Evolutionary conservation across 1,140 invertebrate species (phyloP).

Genomic region (Conus betulinus): DNA sequence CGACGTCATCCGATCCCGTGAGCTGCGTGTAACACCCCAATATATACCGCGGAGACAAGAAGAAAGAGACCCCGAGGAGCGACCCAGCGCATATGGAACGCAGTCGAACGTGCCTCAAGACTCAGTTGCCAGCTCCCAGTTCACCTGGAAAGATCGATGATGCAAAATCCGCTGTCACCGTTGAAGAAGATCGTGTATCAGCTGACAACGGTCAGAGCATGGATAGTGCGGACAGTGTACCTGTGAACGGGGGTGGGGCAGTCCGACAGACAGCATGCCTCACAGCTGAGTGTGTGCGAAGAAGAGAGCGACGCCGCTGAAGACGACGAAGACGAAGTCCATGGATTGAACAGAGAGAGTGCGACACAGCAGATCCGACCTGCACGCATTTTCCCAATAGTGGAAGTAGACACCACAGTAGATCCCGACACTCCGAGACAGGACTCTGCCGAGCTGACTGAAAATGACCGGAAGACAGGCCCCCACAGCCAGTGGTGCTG

Average conservation of each 20-base stretch:
- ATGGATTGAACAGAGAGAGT: too few species aligned
- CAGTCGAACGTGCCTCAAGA: too few species aligned
- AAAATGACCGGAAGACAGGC: too few species aligned
- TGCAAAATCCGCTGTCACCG: background rate
- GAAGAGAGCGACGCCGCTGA: background rate
- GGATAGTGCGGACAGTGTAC: too few species aligned
- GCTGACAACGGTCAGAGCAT: too few species aligned
- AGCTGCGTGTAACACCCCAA: constrained; percentile 23
- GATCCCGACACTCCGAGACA: background rate
- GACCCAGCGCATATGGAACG: too few species aligned
- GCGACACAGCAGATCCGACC: too few species aligned
- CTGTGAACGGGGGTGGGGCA: too few species aligned
- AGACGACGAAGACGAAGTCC: background rate
- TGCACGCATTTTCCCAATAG: constrained; percentile 7
- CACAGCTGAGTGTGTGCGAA: background rate
- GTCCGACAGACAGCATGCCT: background rate
- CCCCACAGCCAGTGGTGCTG: too few species aligned
- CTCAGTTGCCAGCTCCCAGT: too few species aligned
- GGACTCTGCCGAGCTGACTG: too few species aligned
- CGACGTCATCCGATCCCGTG: constrained; percentile 32
- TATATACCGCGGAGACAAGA: background rate
- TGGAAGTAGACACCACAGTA: background rate
- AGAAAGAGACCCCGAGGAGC: background rate
- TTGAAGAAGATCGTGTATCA: too few species aligned
- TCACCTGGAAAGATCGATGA: background rate